Conservation (phyloP, 2,888 invertebrate species). For the Apomyelois bistriatella region DNA sequence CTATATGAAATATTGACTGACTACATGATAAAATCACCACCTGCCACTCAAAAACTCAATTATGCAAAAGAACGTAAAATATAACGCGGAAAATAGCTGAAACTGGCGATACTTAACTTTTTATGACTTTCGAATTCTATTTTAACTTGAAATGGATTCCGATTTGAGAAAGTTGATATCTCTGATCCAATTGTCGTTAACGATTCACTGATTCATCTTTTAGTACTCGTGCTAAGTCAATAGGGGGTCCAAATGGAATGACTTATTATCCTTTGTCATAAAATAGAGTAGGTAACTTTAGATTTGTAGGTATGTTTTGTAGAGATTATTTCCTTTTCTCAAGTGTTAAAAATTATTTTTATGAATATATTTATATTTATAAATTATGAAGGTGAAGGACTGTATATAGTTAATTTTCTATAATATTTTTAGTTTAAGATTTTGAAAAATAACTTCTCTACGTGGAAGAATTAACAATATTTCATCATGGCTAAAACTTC, state of each 20-base stretch:
- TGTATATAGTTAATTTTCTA: too few species aligned
- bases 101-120: slow-evolving; percentile 13
- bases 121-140: slow-evolving; percentile 13
- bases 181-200: slow-evolving; percentile 13
- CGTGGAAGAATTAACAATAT: too few species aligned
- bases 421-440: too few species aligned
- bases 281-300: too few species aligned
- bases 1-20: too few species aligned
- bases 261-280: not conserved
- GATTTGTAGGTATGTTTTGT: too few species aligned
- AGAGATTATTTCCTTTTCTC: too few species aligned
- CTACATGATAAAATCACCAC: not conserved
- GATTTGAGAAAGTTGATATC: slow-evolving; percentile 11
- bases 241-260: not conserved
- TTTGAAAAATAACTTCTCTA: too few species aligned
- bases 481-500: too few species aligned
- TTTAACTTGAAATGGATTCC: slow-evolving; percentile 11
- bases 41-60: not conserved
- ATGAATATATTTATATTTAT: too few species aligned
- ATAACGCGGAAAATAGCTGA: slow-evolving; percentile 10
- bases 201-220: slow-evolving; percentile 8
- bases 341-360: too few species aligned
- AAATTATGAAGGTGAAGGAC: too few species aligned
- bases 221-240: slow-evolving; percentile 4
- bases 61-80: slow-evolving; percentile 11